Evolutionary conservation across 2,888 invertebrate genomes (phyloP).

Genomic region (Sipha maydis): DNA sequence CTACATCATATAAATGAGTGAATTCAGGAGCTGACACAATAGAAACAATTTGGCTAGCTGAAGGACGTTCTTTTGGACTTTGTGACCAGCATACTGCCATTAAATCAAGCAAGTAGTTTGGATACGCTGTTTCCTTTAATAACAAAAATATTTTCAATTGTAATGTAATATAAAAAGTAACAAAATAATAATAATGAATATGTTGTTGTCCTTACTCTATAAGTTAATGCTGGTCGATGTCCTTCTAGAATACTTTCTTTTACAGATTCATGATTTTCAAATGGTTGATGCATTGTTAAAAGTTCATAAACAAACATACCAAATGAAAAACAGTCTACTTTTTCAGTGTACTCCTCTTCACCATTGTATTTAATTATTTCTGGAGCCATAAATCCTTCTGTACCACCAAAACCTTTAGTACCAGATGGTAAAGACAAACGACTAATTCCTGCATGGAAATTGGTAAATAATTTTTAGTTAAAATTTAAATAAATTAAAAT

Average conservation of each 20-base stretch:
- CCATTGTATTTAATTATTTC: conserved; percentile 98
- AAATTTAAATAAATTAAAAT: conserved; percentile 23
- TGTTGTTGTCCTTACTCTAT: conserved; percentile 72
- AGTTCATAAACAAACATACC: conserved; percentile 98
- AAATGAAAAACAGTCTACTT: conserved; percentile 97
- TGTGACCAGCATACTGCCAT: conserved; percentile 98
- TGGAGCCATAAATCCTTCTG: conserved; percentile 99
- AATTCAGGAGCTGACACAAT: conserved; percentile 93
- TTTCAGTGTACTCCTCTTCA: conserved; percentile 98
- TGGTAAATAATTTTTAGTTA: background rate
- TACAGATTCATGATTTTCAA: conserved; percentile 95
- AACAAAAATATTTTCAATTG: background rate
- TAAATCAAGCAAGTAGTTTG: conserved; percentile 88
- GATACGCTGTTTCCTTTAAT: conserved; percentile 80
- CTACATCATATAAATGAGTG: conserved; percentile 84
- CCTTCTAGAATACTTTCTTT: conserved; percentile 97
- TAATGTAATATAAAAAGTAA: background rate
- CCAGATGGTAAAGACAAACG: conserved; percentile 88
- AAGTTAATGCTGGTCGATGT: conserved; percentile 87
- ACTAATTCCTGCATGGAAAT: conserved; percentile 76
- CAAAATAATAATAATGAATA: background rate
- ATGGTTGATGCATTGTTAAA: conserved; percentile 90
- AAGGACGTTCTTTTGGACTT: conserved; percentile 80
- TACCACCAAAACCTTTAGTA: conserved; percentile 97
- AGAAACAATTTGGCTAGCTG: conserved; percentile 93